Percentiles rank a stretch among this genome's conserved stretches.
These are phyloP conservation scores for Synergus japonicus DNA, from an alignment of 2,888 invertebrate genomes.

Conservation along the genomic window DNA sequence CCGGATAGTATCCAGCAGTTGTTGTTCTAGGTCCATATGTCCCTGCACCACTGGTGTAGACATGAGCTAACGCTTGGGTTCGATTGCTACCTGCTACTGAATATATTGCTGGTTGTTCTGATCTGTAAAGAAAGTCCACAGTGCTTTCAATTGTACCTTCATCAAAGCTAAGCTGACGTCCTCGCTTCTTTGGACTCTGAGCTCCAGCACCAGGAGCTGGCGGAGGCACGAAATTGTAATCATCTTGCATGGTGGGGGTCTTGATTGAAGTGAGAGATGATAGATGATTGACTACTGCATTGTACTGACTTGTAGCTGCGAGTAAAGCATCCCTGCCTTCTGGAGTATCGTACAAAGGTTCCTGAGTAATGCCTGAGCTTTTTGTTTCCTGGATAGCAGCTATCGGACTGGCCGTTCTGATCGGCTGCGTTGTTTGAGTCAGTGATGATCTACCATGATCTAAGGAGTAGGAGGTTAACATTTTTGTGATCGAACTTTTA, in stretches of 20 bases:
- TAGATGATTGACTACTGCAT: slow-evolving; percentile 76
- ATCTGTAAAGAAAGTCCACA: slow-evolving; percentile 77
- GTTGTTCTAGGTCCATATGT: slow-evolving; percentile 81
- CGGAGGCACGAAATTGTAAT: slow-evolving; percentile 78
- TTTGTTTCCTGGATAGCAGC: slow-evolving; percentile 68
- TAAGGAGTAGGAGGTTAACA: slow-evolving; percentile 70
- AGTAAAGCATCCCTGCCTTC: slow-evolving; percentile 70
- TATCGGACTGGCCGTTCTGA: slow-evolving; percentile 67
- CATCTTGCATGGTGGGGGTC: slow-evolving; percentile 79
- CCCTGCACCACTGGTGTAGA: slow-evolving; percentile 84
- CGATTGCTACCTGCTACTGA: slow-evolving; percentile 86
- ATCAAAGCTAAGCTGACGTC: slow-evolving; percentile 66
- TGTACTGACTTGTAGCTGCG: slow-evolving; percentile 60
- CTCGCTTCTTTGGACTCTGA: slow-evolving; percentile 77
- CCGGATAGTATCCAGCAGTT: slow-evolving; percentile 80
- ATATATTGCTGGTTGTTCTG: slow-evolving; percentile 84
- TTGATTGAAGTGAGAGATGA: slow-evolving; percentile 80
- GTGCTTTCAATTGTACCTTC: slow-evolving; percentile 66
- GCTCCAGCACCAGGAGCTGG: slow-evolving; percentile 77
- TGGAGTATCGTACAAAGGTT: slow-evolving; percentile 73
- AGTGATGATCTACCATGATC: slow-evolving; percentile 66
- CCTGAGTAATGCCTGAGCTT: slow-evolving; percentile 64
- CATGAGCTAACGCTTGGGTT: slow-evolving; percentile 85
- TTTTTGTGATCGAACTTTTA: slow-evolving; percentile 80
- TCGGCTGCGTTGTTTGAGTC: slow-evolving; percentile 62